Evolutionary conservation across 2,888 invertebrate genomes (phyloP).

Genomic region (Torymus auratus): DNA sequence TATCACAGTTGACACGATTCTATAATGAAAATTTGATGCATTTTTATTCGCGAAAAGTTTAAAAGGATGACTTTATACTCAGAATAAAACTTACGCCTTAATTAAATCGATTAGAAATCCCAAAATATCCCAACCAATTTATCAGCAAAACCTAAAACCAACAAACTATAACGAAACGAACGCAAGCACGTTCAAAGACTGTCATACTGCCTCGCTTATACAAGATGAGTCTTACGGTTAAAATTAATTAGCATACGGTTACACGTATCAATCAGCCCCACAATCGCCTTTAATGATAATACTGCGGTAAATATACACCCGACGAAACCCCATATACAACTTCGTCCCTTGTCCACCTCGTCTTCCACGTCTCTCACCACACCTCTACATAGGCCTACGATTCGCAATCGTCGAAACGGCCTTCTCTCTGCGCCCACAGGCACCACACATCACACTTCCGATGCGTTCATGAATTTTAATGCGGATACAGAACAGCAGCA

Average conservation of each 20-base stretch:
- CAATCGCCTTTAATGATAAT: slow-evolving; percentile 18
- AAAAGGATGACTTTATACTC: too few species aligned
- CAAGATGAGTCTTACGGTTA: slow-evolving; percentile 18
- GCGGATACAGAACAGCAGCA: background rate
- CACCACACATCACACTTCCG: too few species aligned
- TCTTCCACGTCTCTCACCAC: background rate
- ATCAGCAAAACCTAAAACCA: too few species aligned
- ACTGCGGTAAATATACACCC: slow-evolving; percentile 36
- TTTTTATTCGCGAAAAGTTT: too few species aligned
- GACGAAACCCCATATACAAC: slow-evolving; percentile 3
- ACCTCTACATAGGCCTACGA: background rate
- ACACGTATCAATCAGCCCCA: slow-evolving; percentile 5
- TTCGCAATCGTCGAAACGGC: too few species aligned
- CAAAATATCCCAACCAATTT: too few species aligned
- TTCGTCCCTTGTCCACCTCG: background rate
- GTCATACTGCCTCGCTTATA: slow-evolving; percentile 23
- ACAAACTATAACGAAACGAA: background rate
- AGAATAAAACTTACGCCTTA: too few species aligned
- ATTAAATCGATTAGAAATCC: too few species aligned
- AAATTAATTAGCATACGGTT: slow-evolving; percentile 26
- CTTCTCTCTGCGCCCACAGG: too few species aligned
- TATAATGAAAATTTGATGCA: too few species aligned
- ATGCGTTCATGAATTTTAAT: slow-evolving; percentile 4
- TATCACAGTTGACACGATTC: too few species aligned
- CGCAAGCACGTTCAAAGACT: slow-evolving; percentile 15